A percentile compares a stretch with the other conserved stretches of the same genome.
Conservation (phyloP, 2,888 invertebrate genomes). For the Drosophila falleni region DNA sequence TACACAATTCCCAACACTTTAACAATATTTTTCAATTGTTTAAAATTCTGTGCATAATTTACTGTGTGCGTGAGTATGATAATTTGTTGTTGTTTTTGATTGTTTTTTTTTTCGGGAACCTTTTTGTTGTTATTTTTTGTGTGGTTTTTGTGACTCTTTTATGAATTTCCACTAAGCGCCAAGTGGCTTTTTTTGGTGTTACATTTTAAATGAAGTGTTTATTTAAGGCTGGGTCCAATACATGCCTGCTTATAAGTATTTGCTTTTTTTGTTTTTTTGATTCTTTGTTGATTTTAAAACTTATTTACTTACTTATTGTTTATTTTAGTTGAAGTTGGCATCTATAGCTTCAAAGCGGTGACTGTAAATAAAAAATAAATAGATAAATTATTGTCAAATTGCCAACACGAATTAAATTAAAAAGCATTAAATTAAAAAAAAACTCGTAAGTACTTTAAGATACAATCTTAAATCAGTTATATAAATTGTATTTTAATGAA, state of each 20-base stretch:
- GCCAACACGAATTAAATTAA: too few relatives aligned
- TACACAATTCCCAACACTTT: neutral
- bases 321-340: slow-evolving; percentile 51
- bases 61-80: slow-evolving; percentile 53
- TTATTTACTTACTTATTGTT: slow-evolving; percentile 59
- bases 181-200: slow-evolving; percentile 62
- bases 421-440: too few relatives aligned
- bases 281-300: slow-evolving; percentile 29
- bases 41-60: slow-evolving; percentile 65
- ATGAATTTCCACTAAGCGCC: slow-evolving; percentile 58
- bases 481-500: neutral
- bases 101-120: neutral
- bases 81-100: slow-evolving; percentile 34
- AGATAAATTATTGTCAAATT: slow-evolving; percentile 1
- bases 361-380: slow-evolving; percentile 37
- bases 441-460: neutral
- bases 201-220: slow-evolving; percentile 77
- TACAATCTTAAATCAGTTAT: neutral
- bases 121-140: slow-evolving; percentile 21
- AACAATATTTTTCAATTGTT: slow-evolving; percentile 69
- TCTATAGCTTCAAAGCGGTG: slow-evolving; percentile 22
- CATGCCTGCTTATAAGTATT: slow-evolving; percentile 12
- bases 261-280: slow-evolving; percentile 1
- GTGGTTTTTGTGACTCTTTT: slow-evolving; percentile 20
- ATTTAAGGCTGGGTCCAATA: slow-evolving; percentile 45